Percentiles rank a stretch among this genome's conserved stretches.
These are phyloP conservation scores for Marisa cornuarietis DNA, from an alignment of 1,140 invertebrate species.

Conservation along the genomic window DNA sequence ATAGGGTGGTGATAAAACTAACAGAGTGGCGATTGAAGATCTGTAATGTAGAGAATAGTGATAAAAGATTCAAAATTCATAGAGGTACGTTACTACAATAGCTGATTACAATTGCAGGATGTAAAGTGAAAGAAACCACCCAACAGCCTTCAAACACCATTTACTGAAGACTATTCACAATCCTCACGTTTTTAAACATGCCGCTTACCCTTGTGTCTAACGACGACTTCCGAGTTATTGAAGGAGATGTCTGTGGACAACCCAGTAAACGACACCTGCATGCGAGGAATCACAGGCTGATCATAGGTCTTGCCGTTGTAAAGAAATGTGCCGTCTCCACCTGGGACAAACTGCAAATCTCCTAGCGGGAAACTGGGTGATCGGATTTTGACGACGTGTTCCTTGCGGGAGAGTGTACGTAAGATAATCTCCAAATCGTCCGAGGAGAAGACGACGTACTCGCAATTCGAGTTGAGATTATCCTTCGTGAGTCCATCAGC, in stretches of 20 bases:
- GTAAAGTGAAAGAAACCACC: background rate
- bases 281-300: background rate
- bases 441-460: constrained; percentile 8
- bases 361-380: background rate
- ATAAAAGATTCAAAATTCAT: background rate
- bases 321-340: background rate
- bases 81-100: background rate
- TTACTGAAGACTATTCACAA: background rate
- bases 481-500: background rate
- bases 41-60: no score
- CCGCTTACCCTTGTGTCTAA: no score
- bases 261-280: background rate
- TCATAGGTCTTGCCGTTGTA: constrained; percentile 15
- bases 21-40: no score
- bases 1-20: no score
- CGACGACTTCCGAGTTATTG: background rate
- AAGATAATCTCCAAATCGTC: no score
- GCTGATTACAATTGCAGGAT: background rate
- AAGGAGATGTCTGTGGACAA: background rate
- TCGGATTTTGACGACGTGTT: constrained; percentile 8
- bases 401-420: no score
- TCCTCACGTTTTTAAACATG: background rate
- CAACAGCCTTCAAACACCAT: background rate
- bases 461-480: constrained; percentile 9
- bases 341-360: background rate